Evolutionary conservation across 2,113 vertebrate genomes (phyloP).

Genomic region (Cyprinodon brontotheroides): DNA sequence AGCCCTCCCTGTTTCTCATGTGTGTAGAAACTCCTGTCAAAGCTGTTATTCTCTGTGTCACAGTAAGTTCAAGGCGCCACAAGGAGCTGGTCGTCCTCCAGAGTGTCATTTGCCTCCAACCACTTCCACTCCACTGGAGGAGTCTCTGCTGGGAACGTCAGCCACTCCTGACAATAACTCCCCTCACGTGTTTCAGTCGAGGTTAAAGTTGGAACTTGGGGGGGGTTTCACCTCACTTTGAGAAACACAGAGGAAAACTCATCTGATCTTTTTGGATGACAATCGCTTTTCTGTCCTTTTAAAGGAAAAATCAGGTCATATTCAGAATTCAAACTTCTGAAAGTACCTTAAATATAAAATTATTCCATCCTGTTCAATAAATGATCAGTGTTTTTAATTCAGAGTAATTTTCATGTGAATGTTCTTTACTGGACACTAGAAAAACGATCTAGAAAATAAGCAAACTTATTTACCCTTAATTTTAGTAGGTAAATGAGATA

Average conservation of each 20-base stretch:
- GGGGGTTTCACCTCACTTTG: slow-evolving; percentile 29
- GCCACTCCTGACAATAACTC: slow-evolving; percentile 50
- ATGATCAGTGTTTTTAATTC: too few relatives aligned
- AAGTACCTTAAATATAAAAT: too few relatives aligned
- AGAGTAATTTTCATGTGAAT: too few relatives aligned
- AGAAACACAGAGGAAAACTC: slow-evolving; percentile 40
- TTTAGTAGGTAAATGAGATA: too few relatives aligned
- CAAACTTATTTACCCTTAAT: too few relatives aligned
- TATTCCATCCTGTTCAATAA: too few relatives aligned
- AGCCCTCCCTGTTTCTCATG: slow-evolving; percentile 1
- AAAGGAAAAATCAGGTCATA: too few relatives aligned
- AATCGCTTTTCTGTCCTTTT: slow-evolving; percentile 40
- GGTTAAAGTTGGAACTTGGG: slow-evolving; percentile 6
- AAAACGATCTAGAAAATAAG: too few relatives aligned
- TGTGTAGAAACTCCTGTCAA: slow-evolving; percentile 12
- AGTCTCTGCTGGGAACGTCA: slow-evolving; percentile 29
- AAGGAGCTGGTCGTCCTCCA: slow-evolving; percentile 15
- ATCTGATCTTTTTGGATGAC: slow-evolving; percentile 28
- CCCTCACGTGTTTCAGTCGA: slow-evolving; percentile 26
- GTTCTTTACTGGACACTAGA: too few relatives aligned
- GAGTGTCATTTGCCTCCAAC: slow-evolving; percentile 47
- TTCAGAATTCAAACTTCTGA: too few relatives aligned
- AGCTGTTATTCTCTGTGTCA: slow-evolving; percentile 25
- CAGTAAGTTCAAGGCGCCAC: slow-evolving; percentile 35
- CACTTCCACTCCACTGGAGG: slow-evolving; percentile 51